Base-by-base conservation (phyloP, 2,888 invertebrate genomes). In the Cataglyphis livida region DNA sequence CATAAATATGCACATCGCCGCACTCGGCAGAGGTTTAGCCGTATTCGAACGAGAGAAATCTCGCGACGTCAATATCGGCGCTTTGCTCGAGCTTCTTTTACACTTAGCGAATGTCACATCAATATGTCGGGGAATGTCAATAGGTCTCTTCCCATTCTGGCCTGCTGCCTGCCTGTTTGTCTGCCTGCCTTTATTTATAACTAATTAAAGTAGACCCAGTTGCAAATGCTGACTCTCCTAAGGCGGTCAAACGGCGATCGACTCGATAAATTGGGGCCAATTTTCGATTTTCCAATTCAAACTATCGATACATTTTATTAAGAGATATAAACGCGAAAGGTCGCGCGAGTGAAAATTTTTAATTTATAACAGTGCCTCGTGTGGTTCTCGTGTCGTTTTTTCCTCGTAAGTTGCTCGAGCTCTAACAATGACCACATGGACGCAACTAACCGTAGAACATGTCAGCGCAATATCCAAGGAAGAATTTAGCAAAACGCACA, bases 381-480 rank as follows among this genome's bases (percentile, higher is more conserved):
- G 5, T 6, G 10, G 3, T 68, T 38, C 10, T 32, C 41, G 28
- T 28, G 9, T 48, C 10, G 51, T 68, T 32, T 6, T 38, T 18
- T 10, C 21, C 6, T n/a, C 7, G 18, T 71, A 18, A 35, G 21
- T 44, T 71, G 25, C 10, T 44, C 25, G n/a, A 78, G 44, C 4
- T 79, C 0, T 44, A 9, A 83, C 21, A 28, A 94, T 94, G 94
- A 94, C 90, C 84, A 92, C 89, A 64, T 94, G 94, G 94, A 92
- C 89, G 78, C 92, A 92, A 74, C 88, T 94, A 85, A 93, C 92
- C 85, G 94, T 94, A 59, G 94, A 93, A 84, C 91, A 90, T 70
- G 93, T 94, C 18, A 96, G 96, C 85, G 97, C 97, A 25, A 96
- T 97, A 90, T 96, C 96, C 82, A 96, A 97, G 89, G 97, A 97